These are phyloP conservation scores for Zaprionus obscuricornis DNA, from an alignment of 2,888 invertebrate species.

Conservation along the genomic window DNA sequence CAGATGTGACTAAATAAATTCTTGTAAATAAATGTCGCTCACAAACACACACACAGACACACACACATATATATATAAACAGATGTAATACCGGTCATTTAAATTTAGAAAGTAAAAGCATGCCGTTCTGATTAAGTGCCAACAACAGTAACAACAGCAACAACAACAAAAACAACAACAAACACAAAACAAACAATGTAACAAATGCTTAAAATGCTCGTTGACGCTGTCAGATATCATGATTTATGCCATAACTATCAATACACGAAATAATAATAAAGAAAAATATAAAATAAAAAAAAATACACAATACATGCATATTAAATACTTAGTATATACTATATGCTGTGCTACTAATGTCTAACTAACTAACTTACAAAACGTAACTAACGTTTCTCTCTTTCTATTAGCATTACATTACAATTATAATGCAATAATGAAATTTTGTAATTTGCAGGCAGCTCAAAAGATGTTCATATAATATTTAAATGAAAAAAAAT, in stretches of 20 bases:
- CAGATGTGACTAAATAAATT: constrained; percentile 54
- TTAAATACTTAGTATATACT: too few species aligned
- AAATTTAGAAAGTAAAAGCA: constrained; percentile 77
- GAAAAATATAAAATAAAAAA: constrained; percentile 31
- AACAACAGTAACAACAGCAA: constrained; percentile 10
- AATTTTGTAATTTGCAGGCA: too few species aligned
- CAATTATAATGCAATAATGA: constrained; percentile 39
- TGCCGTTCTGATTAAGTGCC: constrained; percentile 52
- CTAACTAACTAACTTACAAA: too few species aligned
- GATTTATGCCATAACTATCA: constrained; percentile 55
- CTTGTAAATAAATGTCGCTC: constrained; percentile 53
- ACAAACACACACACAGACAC: not conserved
- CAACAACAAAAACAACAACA: constrained; percentile 7
- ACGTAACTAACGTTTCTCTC: too few species aligned
- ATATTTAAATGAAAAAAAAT: not conserved
- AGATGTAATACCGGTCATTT: constrained; percentile 57
- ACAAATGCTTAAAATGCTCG: constrained; percentile 26
- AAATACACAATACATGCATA: too few species aligned
- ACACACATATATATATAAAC: not conserved
- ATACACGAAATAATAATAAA: constrained; percentile 57
- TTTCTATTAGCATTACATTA: too few species aligned
- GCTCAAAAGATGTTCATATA: too few species aligned
- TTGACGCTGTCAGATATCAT: constrained; percentile 58
- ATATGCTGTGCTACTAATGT: too few species aligned
- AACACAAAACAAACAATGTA: constrained; percentile 4